phyloP scores from a whole-genome alignment of 2,797 vertebrate species.

The Halcyon badia region DNA sequence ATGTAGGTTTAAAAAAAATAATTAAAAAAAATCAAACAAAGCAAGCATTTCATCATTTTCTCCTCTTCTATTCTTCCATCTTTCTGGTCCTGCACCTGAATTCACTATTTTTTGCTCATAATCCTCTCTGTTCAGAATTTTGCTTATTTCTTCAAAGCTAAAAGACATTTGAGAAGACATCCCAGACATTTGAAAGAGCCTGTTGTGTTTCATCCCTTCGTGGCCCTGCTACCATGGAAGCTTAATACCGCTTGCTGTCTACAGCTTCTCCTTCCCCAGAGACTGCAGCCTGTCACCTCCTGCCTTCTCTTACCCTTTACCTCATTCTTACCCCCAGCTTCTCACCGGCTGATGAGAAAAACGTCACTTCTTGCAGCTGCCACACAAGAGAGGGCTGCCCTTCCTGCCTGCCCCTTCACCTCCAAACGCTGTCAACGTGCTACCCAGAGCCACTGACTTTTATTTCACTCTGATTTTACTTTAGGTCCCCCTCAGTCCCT shows the following conservation, averaged over 20 bases:
- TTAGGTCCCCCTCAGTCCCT: not conserved
- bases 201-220: not conserved
- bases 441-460: not conserved
- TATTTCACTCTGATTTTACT: not conserved
- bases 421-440: not conserved
- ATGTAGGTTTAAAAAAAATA: not conserved
- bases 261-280: not conserved
- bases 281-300: not conserved
- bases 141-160: not conserved
- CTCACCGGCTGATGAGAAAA: not conserved
- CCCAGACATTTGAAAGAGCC: not conserved
- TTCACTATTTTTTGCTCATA: not conserved
- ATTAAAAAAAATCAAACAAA: not conserved
- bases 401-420: not conserved
- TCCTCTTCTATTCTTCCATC: not conserved
- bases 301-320: not conserved
- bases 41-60: not conserved
- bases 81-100: not conserved
- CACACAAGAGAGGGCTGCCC: fast-evolving
- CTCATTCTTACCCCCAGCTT: not conserved
- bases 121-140: not conserved
- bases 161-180: not conserved
- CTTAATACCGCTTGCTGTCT: not conserved
- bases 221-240: not conserved
- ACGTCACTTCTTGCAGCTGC: not conserved